phyloP scores from a whole-genome alignment of 1,140 invertebrate genomes.

The Apis cerana region DNA sequence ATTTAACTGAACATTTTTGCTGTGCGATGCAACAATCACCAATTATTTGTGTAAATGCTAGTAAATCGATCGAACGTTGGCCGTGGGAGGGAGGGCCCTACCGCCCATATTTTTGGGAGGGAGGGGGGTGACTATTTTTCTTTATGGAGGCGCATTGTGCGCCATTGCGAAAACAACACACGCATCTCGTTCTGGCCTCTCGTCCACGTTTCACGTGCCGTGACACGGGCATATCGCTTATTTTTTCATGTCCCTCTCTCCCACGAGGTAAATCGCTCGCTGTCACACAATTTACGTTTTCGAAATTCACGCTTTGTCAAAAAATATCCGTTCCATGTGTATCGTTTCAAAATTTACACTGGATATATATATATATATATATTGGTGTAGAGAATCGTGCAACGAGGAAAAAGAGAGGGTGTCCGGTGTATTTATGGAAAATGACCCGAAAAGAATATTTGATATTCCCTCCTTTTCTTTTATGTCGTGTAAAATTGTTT shows the following conservation, averaged over 20 bases:
- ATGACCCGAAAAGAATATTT: background rate
- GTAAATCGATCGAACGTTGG: constrained; percentile 26
- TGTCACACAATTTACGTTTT: constrained; percentile 8
- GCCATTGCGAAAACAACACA: background rate
- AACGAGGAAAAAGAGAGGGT: background rate
- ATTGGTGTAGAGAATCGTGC: background rate
- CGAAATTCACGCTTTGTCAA: constrained; percentile 11
- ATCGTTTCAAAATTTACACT: background rate
- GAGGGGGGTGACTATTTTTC: constrained; percentile 7
- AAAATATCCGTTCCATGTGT: background rate
- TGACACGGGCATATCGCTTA: background rate
- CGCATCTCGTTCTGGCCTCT: background rate
- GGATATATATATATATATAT: too few relatives aligned
- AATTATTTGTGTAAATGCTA: constrained; percentile 51
- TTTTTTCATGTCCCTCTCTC: background rate
- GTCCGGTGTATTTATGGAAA: background rate
- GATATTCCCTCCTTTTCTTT: background rate
- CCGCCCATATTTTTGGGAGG: background rate
- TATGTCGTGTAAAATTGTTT: background rate
- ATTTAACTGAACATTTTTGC: constrained; percentile 53
- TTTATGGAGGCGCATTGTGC: background rate
- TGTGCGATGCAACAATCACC: constrained; percentile 26
- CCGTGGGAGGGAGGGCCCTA: background rate
- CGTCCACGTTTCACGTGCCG: background rate
- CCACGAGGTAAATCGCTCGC: constrained; percentile 1